A percentile compares a stretch with the other conserved stretches of the same genome.
Conservation (phyloP, 2,113 vertebrate species). For the Clupea harengus region DNA sequence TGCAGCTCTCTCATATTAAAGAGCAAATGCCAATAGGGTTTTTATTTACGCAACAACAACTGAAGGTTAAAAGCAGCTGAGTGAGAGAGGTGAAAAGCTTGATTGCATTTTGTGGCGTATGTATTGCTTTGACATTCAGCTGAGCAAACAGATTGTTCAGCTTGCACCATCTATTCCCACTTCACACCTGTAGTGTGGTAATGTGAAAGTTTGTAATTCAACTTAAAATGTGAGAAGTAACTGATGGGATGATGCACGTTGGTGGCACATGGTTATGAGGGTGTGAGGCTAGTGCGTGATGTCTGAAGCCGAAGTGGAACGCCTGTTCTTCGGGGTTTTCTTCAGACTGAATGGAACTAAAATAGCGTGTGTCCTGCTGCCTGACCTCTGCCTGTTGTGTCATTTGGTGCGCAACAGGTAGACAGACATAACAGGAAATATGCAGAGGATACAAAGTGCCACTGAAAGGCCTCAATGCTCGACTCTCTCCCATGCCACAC, state of each 20-base stretch:
- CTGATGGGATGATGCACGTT: background rate
- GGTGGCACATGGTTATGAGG: background rate
- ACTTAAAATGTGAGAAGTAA: background rate
- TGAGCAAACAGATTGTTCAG: background rate
- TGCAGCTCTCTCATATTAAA: background rate
- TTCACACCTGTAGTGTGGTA: background rate
- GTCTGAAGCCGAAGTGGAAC: background rate
- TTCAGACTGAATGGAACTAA: background rate
- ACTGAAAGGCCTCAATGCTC: background rate
- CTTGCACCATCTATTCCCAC: background rate
- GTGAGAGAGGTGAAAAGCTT: background rate
- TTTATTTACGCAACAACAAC: background rate
- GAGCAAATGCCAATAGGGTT: background rate
- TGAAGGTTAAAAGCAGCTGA: background rate
- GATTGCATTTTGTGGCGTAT: background rate
- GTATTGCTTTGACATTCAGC: background rate
- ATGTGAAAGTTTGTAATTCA: background rate
- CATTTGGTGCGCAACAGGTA: background rate
- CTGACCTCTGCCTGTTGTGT: background rate
- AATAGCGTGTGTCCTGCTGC: background rate
- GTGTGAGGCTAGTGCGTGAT: background rate
- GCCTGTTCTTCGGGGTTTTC: background rate
- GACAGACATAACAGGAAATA: slow-evolving; percentile 11
- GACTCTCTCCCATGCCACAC: background rate
- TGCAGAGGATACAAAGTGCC: background rate